These are phyloP conservation scores for Polyergus mexicanus DNA, from an alignment of 1,140 invertebrate genomes.

Conservation along the genomic window DNA sequence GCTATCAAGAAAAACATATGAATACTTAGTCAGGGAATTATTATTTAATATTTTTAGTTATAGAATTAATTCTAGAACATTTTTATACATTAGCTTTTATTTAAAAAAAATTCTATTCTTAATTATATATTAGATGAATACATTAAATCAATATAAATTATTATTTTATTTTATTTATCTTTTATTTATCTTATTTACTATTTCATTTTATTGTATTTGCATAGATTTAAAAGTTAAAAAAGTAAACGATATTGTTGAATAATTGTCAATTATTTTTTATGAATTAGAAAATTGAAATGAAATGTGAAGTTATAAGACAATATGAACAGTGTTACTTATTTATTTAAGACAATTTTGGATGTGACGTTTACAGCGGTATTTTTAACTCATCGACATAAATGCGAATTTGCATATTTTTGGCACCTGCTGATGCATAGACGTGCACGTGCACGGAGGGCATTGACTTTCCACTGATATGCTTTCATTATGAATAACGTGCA, in stretches of 20 bases:
- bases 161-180: background rate
- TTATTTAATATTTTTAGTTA: background rate
- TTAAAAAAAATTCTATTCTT: background rate
- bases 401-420: conserved; percentile 28
- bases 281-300: background rate
- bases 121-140: background rate
- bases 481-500: conserved; percentile 5
- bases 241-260: background rate
- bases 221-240: background rate
- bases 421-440: conserved; percentile 16
- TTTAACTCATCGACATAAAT: background rate
- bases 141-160: background rate
- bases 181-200: no score
- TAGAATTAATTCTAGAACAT: background rate
- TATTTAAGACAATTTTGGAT: background rate
- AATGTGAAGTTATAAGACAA: background rate
- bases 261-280: background rate
- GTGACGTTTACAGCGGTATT: background rate
- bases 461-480: conserved; percentile 28
- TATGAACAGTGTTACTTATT: background rate
- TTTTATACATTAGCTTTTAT: background rate
- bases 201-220: background rate
- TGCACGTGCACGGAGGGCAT: conserved; percentile 31
- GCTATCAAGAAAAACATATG: background rate
- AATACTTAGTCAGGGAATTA: no score